Evolutionary conservation across 2,888 invertebrate species (phyloP).

Genomic region (Mamestra brassicae): DNA sequence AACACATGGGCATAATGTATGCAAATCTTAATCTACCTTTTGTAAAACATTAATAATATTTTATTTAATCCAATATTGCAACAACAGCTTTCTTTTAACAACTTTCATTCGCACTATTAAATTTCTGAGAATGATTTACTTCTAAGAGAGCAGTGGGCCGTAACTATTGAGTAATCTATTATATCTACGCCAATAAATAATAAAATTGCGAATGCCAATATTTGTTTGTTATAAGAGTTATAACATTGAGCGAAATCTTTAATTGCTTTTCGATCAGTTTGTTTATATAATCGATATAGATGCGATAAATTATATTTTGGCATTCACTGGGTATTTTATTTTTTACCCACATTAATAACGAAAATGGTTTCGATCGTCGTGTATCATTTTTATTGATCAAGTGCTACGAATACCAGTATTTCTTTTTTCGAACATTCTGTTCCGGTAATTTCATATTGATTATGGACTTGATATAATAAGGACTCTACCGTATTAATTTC

Average conservation of each 20-base stretch:
- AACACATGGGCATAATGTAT: slow-evolving; percentile 70
- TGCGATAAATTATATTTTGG: slow-evolving; percentile 60
- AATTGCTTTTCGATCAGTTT: slow-evolving; percentile 67
- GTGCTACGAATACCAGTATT: slow-evolving; percentile 22
- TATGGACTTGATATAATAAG: slow-evolving; percentile 4
- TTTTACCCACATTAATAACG: slow-evolving; percentile 61
- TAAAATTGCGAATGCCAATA: slow-evolving; percentile 65
- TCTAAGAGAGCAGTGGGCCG: slow-evolving; percentile 65
- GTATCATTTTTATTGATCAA: slow-evolving; percentile 31
- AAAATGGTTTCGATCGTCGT: slow-evolving; percentile 26
- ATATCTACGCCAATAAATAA: slow-evolving; percentile 66
- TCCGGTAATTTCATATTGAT: slow-evolving; percentile 10
- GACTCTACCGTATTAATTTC: neutral
- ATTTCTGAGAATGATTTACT: slow-evolving; percentile 70
- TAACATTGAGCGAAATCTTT: slow-evolving; percentile 67
- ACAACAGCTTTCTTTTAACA: slow-evolving; percentile 73
- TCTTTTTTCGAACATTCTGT: neutral
- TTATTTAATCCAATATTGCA: slow-evolving; percentile 69
- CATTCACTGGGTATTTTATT: slow-evolving; percentile 55
- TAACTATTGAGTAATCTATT: slow-evolving; percentile 68
- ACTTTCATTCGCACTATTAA: slow-evolving; percentile 76
- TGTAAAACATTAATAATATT: slow-evolving; percentile 73
- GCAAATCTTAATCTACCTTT: slow-evolving; percentile 76
- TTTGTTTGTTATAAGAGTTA: slow-evolving; percentile 66
- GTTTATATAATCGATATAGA: slow-evolving; percentile 66